Evolutionary conservation across 2,113 vertebrate genomes (phyloP).

Genomic region (Nansenia antarctica): DNA sequence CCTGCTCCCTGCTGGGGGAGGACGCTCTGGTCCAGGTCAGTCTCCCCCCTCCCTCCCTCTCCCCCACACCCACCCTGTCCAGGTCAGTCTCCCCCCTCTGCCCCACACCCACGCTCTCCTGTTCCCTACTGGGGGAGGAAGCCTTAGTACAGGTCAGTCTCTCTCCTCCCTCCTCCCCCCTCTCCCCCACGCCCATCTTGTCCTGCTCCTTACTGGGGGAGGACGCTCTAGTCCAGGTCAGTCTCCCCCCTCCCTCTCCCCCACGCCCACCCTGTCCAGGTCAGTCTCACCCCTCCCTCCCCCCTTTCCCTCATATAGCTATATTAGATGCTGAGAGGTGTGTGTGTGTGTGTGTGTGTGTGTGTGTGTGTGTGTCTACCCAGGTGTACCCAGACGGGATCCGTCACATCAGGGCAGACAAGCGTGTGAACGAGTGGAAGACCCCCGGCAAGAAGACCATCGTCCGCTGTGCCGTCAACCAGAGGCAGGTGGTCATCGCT

Average conservation of each 20-base stretch:
- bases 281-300: too few species aligned
- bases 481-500: slow-evolving; percentile 97
- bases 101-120: slow-evolving; percentile 80
- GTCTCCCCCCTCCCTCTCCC: slow-evolving; percentile 6
- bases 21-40: slow-evolving; percentile 95
- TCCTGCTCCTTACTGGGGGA: slow-evolving; percentile 96
- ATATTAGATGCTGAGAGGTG: too few species aligned
- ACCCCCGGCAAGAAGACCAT: slow-evolving; percentile 98
- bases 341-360: too few species aligned
- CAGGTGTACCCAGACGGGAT: slow-evolving; percentile 98
- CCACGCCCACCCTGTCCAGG: neutral
- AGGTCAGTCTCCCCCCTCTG: neutral
- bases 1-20: slow-evolving; percentile 94
- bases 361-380: too few species aligned
- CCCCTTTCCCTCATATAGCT: too few species aligned
- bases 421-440: slow-evolving; percentile 99
- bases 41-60: neutral
- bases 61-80: neutral
- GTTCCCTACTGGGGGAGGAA: slow-evolving; percentile 94
- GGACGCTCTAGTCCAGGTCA: slow-evolving; percentile 95
- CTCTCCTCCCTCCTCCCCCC: neutral
- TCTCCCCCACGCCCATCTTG: slow-evolving; percentile 86
- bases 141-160: slow-evolving; percentile 91
- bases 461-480: slow-evolving; percentile 96
- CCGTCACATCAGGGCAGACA: slow-evolving; percentile 95